Evolutionary conservation across 2,888 invertebrate genomes (phyloP).

Genomic region (Tipula vernalis): DNA sequence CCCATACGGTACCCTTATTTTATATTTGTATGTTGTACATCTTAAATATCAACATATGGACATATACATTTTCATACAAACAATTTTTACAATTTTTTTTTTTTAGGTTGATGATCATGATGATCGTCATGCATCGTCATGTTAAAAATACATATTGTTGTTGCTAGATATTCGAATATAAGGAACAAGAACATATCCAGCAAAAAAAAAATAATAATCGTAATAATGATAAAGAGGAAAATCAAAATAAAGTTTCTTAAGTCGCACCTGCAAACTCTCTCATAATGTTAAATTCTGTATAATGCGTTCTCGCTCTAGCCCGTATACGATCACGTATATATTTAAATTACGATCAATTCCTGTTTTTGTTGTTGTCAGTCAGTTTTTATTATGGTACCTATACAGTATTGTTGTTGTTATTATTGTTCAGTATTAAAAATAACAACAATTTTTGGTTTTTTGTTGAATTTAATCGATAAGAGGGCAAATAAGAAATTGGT

Average conservation of each 20-base stretch:
- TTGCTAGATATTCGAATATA: background rate
- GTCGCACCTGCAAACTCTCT: constrained; percentile 9
- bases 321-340: background rate
- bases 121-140: constrained; percentile 10
- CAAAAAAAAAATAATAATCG: background rate
- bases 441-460: background rate
- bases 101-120: background rate
- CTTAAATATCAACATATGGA: constrained; percentile 7
- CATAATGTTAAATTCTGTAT: constrained; percentile 7
- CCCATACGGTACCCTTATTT: constrained; percentile 15
- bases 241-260: constrained; percentile 7
- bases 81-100: background rate
- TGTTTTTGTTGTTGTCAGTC: background rate
- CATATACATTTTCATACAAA: background rate
- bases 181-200: background rate
- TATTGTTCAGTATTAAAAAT: background rate
- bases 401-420: background rate
- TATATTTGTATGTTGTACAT: background rate
- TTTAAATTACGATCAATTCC: constrained; percentile 4
- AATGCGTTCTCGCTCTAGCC: background rate
- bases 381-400: too few species aligned
- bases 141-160: background rate
- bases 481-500: background rate
- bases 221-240: background rate
- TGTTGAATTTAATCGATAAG: background rate